phyloP scores from a whole-genome alignment of 2,113 vertebrate genomes.

The Odontophorus gujanensis region DNA sequence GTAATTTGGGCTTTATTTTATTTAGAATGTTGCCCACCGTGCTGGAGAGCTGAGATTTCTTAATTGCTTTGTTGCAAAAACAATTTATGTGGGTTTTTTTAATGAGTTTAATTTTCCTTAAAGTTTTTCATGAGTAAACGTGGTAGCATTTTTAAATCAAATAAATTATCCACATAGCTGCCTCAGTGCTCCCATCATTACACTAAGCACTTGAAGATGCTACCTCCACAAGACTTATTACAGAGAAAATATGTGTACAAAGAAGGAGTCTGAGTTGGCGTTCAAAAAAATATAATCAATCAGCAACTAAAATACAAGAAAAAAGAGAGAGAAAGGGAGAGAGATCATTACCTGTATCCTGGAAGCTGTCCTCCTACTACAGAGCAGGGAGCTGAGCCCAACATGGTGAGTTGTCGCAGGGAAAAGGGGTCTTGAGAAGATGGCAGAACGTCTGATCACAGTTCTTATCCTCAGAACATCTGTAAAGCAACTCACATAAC shows the following conservation, averaged over 20 bases:
- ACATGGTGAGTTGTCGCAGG: not conserved
- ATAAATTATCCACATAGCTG: conserved; percentile 63
- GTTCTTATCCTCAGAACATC: not conserved
- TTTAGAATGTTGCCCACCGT: conserved; percentile 63
- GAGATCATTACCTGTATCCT: conserved; percentile 4
- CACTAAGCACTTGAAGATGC: conserved; percentile 37
- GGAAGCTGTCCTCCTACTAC: not conserved
- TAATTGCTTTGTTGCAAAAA: conserved; percentile 76
- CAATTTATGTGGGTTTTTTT: conserved; percentile 69
- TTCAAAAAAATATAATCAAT: not conserved
- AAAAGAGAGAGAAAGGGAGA: not conserved
- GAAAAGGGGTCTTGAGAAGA: not conserved
- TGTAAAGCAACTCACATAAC: not conserved
- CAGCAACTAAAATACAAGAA: not conserved
- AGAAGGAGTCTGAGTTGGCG: not conserved
- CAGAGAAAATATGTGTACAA: not conserved
- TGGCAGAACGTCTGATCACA: not conserved
- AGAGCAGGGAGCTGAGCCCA: not conserved
- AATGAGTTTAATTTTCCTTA: conserved; percentile 79
- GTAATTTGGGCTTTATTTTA: conserved; percentile 69
- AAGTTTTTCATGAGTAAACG: conserved; percentile 71
- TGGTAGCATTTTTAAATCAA: conserved; percentile 64
- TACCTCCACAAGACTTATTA: conserved; percentile 27
- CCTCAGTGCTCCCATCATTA: conserved; percentile 44
- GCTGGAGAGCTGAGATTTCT: conserved; percentile 60